These are phyloP conservation scores for Noctua janthe DNA, from an alignment of 2,888 invertebrate species.

Conservation along the genomic window DNA sequence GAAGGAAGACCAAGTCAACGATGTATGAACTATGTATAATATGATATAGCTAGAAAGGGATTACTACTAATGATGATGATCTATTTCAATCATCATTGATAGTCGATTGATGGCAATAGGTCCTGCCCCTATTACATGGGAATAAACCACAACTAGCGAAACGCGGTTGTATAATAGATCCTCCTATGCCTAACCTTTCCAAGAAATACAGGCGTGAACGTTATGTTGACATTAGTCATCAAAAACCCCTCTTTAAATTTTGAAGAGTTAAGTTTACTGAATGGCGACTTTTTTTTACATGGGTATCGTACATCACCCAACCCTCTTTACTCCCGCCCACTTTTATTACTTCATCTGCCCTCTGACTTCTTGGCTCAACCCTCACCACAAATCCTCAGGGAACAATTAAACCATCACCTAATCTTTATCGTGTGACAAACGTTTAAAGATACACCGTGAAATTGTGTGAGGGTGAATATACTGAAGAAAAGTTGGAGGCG, in stretches of 20 bases:
- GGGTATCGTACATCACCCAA: not conserved
- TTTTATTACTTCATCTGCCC: constrained; percentile 42
- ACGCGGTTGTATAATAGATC: not conserved
- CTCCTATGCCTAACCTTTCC: not conserved
- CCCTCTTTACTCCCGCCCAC: constrained; percentile 9
- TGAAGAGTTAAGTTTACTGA: not conserved
- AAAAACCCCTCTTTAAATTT: not conserved
- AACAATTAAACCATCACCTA: constrained; percentile 56
- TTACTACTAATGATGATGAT: not conserved
- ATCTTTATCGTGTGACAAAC: constrained; percentile 65
- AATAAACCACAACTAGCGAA: no score
- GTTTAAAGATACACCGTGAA: constrained; percentile 55
- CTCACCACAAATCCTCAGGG: constrained; percentile 52
- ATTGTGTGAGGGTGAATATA: constrained; percentile 33
- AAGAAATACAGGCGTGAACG: not conserved
- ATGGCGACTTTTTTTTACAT: not conserved
- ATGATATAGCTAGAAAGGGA: not conserved
- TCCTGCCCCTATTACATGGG: no score
- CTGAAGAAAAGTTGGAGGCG: not conserved
- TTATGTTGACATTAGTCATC: no score
- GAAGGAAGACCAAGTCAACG: not conserved
- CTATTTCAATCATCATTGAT: no score
- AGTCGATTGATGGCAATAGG: no score
- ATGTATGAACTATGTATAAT: not conserved
- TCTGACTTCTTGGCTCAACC: constrained; percentile 43